phyloP scores from a whole-genome alignment of 2,113 vertebrate genomes.

The Coracopsis vasa region DNA sequence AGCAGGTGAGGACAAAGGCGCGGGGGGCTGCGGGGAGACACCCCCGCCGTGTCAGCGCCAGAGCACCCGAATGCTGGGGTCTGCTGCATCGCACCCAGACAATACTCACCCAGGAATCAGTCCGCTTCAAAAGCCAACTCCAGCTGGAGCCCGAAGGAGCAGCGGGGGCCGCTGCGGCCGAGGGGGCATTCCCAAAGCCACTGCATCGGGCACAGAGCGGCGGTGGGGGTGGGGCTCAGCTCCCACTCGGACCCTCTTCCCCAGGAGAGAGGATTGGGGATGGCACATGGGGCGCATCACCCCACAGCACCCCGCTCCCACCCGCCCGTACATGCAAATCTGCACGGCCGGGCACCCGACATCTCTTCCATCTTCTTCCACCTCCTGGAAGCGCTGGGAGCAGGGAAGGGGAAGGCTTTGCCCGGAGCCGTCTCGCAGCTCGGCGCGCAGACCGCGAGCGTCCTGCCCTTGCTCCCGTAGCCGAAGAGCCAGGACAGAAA shows the following conservation, averaged over 20 bases:
- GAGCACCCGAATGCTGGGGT: background rate
- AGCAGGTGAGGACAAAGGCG: conserved; percentile 68
- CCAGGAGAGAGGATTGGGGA: background rate
- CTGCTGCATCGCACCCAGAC: too few relatives aligned
- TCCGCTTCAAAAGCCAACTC: background rate
- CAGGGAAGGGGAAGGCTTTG: background rate
- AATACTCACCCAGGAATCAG: background rate
- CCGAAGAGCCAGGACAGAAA: too few relatives aligned
- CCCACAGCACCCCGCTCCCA: background rate
- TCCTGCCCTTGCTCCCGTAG: too few relatives aligned
- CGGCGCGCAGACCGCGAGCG: too few relatives aligned
- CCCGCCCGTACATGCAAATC: background rate
- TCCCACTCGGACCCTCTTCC: background rate
- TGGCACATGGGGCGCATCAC: background rate
- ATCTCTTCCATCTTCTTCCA: background rate
- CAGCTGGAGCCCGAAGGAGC: background rate
- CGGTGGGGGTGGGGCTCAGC: too few relatives aligned
- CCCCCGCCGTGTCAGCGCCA: too few relatives aligned
- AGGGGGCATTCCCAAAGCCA: background rate
- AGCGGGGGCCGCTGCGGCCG: too few relatives aligned
- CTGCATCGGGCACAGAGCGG: background rate
- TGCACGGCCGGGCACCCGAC: background rate
- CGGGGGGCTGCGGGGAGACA: conserved; percentile 51
- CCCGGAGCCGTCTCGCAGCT: too few relatives aligned
- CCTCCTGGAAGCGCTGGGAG: background rate